Evolutionary conservation across 2,888 invertebrate species (phyloP), one percentile per base, ranked within the genome.

Genomic region (Trisateles emortualis): DNA sequence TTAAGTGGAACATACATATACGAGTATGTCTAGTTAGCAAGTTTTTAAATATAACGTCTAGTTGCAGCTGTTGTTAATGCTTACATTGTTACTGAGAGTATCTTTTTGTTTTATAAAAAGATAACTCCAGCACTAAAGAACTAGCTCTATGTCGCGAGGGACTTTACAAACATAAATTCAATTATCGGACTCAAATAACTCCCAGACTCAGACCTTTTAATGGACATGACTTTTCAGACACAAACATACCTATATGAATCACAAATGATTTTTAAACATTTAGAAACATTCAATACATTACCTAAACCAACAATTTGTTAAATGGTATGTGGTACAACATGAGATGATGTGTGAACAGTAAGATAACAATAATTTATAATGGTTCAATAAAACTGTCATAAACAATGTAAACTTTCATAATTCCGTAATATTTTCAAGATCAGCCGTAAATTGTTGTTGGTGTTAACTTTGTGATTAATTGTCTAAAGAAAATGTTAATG

Each of bases 361-460:
- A n/a, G n/a, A n/a, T n/a, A n/a, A n/a, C n/a, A 3, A 38, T 38
- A 38, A 38, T 19, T 38, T 19, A 32, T n/a, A 19, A 38, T 35
- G 19, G 10, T 2, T 38, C 14, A 22, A 22, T 22, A 9, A 11
- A 39, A 17, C n/a, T 36, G 36, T 11, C 4, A 4, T n/a, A 11
- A 8, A 39, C 39, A 39, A 53, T 57, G 43, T 50, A 51, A 67
- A 64, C 61, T 69, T 68, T 68, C 60, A 66, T 68, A 58, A 59
- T 62, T 52, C 62, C 67, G 64, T 61, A 55, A 62, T 61, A 68
- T 60, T 62, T 66, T 67, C 52, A 58, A 70, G 64, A 68, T 66
- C 58, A 52, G 47, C 56, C 63, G 63, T 77, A 78, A 77, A 77
- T 75, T 74, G 63, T 57, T 45, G 59, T 52, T 62, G 61, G 66